Percentiles rank a stretch among this genome's conserved stretches.
phyloP scores from a whole-genome alignment of 64 coral and sea anemone genomes.

The Trachythela sp. region DNA sequence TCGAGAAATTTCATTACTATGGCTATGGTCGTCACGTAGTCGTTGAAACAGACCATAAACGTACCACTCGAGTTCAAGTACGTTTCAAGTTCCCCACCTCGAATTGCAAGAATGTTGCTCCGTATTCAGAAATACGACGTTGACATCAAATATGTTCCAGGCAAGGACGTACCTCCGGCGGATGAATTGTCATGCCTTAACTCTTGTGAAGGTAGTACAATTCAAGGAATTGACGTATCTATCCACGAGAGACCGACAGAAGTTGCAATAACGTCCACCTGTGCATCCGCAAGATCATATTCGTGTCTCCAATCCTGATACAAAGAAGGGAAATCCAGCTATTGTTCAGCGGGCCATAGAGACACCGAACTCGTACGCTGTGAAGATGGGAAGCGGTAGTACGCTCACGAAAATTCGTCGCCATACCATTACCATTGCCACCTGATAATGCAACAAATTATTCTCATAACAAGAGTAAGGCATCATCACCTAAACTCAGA shows the following conservation, averaged over 20 bases:
- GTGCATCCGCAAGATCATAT: neutral
- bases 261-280: neutral
- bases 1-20: neutral
- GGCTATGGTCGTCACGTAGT: neutral
- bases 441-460: neutral
- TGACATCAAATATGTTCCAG: neutral
- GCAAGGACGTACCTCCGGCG: neutral
- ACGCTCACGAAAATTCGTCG: too few relatives aligned
- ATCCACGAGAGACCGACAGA: neutral
- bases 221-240: neutral
- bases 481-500: neutral
- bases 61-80: neutral
- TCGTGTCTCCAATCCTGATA: neutral
- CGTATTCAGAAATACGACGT: neutral
- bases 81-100: neutral
- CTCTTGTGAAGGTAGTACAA: neutral
- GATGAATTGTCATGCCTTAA: neutral
- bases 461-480: neutral
- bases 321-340: neutral
- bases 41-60: neutral
- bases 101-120: neutral
- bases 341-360: neutral
- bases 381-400: neutral
- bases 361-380: neutral
- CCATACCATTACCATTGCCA: neutral